Evolutionary conservation across 2,797 vertebrate genomes (phyloP), one percentile per base, ranked within the genome.

Genomic region (Philypnodon macrostomus): DNA sequence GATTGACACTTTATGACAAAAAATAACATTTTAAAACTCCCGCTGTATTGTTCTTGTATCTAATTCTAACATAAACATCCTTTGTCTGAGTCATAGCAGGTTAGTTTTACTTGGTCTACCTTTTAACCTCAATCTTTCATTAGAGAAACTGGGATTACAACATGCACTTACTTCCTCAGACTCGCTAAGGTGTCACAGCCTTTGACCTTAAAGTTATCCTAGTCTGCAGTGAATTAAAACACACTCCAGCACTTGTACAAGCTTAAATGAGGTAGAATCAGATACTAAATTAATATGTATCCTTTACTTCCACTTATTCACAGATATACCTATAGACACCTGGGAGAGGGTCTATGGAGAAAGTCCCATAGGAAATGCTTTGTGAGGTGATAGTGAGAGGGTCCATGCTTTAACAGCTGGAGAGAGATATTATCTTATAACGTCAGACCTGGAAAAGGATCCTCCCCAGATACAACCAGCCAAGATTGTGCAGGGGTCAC

Each of bases 391-490:
- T 64, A 58, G 73, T 81, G 79, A 77, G 84, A 79, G 81, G 83
- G 63, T 75, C 79, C 60, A 66, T 87, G 80, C 84, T 89, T 88
- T 82, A 84, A 86, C 85, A 88, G 86, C 84, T 86, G 83, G 81
- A 57, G 61, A 77, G 67, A 64, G 84, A 87, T 87, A 79, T 80
- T 85, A 88, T 87, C 83, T 83, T 74, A 81, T 80, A 84, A 79
- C 67, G 50, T 71, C 71, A 74, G 53, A 71, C 71, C 69, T 75
- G 81, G 75, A 88, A 87, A 85, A 52, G 70, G 72, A 88, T 88
- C 79, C 83, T 86, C 85, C 84, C 84, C 72, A 66, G 85, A 78
- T 71, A 80, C 72, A 80, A 75, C 31, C 58, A 74, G 77, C 59
- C 63, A 75, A 63, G 63, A 75, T 62, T 65, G 27, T 35, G 71